Base-by-base conservation (phyloP, 2,888 invertebrate genomes). In the Drosophila infuscata region DNA sequence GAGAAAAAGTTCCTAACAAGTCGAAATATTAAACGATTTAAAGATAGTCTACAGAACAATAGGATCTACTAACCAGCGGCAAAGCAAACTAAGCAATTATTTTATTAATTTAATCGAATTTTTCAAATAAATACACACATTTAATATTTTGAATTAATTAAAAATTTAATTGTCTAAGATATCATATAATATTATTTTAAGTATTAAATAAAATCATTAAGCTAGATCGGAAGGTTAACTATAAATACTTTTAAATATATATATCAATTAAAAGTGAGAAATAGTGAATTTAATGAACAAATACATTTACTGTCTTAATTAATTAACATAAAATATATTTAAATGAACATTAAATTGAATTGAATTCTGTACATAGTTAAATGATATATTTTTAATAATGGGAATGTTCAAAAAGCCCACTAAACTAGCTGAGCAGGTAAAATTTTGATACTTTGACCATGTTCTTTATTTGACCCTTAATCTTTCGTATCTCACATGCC, bases 1-100 rank as follows among this genome's bases (percentile, higher is more conserved):
- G 53, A 25, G 48, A 70, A 59, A 30, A 25, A 6, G 25, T 54
- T 7, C 4, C 17, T 8, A 29, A 33, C 25, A 64, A 54, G 33
- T 49, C 1, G 12, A 29, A 54, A 43, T 43, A 35, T 15, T 29
- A 12, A 29, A 8, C 9, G 3, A 43, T 43, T 43, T 43, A 1
- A 43, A 20, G 20, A 12, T 12, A n/a, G 35, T 25, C 20, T 12
- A 20, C 29, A 15, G 15, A 53, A 35, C 52, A 62, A 70, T 53
- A 41, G 29, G 35, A 38, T 2, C 36, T 4, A 3, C 17, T 51
- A 15, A 60, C 6, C 11, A 51, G 43, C n/a, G 15, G 7, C 5
- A 30, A 46, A 41, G 1, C 15, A 20, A 29, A 2, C 2, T 17
- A 29, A 17, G 29, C 17, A 30, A 38, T 15, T 29, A 17, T 41